Evolutionary conservation across 1,140 invertebrate genomes (phyloP), one percentile per base, ranked within the genome.

Genomic region (Harpegnathos saltator): DNA sequence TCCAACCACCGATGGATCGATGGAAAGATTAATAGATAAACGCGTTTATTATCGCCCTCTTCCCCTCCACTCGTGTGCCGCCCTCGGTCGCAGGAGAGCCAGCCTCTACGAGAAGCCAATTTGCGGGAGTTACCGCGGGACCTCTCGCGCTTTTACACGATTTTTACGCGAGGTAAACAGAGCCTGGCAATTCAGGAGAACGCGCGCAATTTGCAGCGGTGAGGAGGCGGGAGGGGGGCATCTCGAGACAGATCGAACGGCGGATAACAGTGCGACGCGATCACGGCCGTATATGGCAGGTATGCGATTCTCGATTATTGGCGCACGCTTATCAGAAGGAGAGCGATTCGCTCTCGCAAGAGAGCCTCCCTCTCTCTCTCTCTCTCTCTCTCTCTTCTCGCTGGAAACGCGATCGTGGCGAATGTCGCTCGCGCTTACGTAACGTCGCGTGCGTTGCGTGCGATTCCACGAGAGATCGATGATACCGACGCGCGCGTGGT

Each of bases 231-330:
- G 14, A 48, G 65, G 33, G 56, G 52, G 44, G 0, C 14, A n/a
- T 44, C 11, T 17, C 26, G 7, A 29, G 11, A 12, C 1, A 24
- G 5, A 22, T 15, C n/a, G 72, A 81, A 54, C 38, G 19, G 48
- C 24, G 56, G 24, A 22, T 66, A 77, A 77, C 44, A 33, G 12
- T 29, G 44, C n/a, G 38, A 44, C 0, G 48, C 54, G 65, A 75
- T 72, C 77, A 68, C 66, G 61, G 61, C 15, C 1, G 3, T 44
- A 50, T 62, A 66, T 29, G 65, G 19, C 24, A 44, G 17, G 69
- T 84, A 84, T 66, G 52, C 68, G 73, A 78, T 73, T 81, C 84
- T 88, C 74, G 86, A 84, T 88, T 80, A 80, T 80, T 74, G 56
- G 29, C 72, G 48, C 44, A 50, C 29, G 72, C 52, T 87, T 88